phyloP scores from a whole-genome alignment of 1,140 invertebrate genomes.

The Thereuonema tuberculata region DNA sequence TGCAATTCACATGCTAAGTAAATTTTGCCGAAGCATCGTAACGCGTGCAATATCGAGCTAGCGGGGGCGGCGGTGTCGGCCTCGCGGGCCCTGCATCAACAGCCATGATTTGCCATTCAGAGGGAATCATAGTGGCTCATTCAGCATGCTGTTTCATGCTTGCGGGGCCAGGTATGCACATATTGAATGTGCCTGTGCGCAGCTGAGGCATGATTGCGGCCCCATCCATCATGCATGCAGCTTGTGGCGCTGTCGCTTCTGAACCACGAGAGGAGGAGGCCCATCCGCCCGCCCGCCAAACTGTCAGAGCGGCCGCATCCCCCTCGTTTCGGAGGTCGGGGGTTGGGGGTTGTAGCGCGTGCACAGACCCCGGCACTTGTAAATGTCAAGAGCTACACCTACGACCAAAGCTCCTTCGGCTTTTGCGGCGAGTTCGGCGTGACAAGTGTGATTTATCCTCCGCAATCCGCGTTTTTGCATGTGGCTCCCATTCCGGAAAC shows the following conservation, averaged over 20 bases:
- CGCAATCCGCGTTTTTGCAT: too few relatives aligned
- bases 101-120: slow-evolving; percentile 7
- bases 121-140: background rate
- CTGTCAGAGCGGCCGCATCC: too few relatives aligned
- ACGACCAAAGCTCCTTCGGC: too few relatives aligned
- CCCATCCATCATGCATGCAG: background rate
- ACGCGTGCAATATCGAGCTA: background rate
- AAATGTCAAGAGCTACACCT: too few relatives aligned
- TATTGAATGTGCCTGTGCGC: slow-evolving; percentile 4
- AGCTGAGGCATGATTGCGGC: background rate
- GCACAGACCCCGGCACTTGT: too few relatives aligned
- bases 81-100: background rate
- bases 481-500: too few relatives aligned
- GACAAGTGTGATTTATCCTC: too few relatives aligned
- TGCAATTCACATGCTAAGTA: slow-evolving; percentile 4
- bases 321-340: too few relatives aligned
- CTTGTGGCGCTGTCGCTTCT: background rate
- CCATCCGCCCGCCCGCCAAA: too few relatives aligned
- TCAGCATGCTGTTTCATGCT: slow-evolving; percentile 3
- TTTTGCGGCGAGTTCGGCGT: too few relatives aligned
- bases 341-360: too few relatives aligned
- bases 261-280: background rate
- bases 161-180: slow-evolving; percentile 8
- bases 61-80: background rate
- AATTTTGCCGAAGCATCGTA: slow-evolving; percentile 5